Conservation (phyloP, 1,140 invertebrate genomes). For the Brevipalpus yothersi region DNA sequence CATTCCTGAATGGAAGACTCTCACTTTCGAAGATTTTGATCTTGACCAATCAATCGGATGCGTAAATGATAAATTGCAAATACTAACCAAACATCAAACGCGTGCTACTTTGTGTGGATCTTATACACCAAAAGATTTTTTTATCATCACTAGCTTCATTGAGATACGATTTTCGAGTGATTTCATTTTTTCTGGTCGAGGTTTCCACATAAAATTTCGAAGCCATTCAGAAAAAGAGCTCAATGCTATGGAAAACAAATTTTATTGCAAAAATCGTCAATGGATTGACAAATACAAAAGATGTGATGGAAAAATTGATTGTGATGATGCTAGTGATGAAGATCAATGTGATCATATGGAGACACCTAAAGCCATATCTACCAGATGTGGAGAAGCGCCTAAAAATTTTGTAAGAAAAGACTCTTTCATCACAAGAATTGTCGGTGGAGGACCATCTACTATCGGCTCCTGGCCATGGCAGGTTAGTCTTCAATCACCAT, state of each 20-base stretch:
- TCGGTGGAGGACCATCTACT: constrained; percentile 17
- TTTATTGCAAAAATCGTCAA: background rate
- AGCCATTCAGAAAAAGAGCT: background rate
- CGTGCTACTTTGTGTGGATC: background rate
- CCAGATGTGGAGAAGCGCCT: background rate
- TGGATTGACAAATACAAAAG: constrained; percentile 23
- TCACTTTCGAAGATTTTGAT: background rate
- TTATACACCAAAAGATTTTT: background rate
- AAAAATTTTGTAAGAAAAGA: background rate
- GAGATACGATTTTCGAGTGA: background rate
- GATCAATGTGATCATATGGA: constrained; percentile 9
- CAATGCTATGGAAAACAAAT: background rate
- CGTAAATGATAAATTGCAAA: background rate
- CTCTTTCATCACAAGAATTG: constrained; percentile 13
- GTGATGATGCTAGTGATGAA: constrained; percentile 65
- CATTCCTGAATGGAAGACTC: background rate
- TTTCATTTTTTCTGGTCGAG: background rate
- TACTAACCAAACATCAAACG: background rate
- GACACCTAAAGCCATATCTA: background rate
- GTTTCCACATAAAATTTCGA: background rate
- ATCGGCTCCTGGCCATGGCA: constrained; percentile 21
- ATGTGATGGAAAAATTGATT: constrained; percentile 66
- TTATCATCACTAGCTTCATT: background rate
- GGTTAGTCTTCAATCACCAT: constrained; percentile 12
- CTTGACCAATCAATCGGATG: background rate